These are phyloP conservation scores for Anoncus sp. DNA, from an alignment of 2,888 invertebrate species.

Conservation along the genomic window DNA sequence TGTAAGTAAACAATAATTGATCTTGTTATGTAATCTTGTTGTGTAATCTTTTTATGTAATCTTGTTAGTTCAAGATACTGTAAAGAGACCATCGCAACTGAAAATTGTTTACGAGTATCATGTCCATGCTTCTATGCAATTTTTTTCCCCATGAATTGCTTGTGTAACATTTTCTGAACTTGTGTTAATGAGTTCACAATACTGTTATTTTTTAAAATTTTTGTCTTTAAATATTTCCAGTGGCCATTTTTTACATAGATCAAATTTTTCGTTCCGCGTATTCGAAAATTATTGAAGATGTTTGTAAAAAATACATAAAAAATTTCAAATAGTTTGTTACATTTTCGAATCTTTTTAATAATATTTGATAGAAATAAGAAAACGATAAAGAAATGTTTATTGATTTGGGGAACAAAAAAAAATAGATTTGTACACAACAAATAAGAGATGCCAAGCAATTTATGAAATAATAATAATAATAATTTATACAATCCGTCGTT, in stretches of 20 bases:
- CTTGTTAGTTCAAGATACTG: slow-evolving; percentile 3
- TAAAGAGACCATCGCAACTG: not conserved
- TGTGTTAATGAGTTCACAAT: not conserved
- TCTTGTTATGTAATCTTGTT: too few relatives aligned
- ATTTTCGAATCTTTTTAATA: not conserved
- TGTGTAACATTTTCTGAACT: not conserved
- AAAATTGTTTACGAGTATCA: not conserved
- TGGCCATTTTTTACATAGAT: not conserved
- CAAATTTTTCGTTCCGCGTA: not conserved
- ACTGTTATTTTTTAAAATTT: not conserved
- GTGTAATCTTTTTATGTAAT: not conserved
- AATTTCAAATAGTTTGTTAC: not conserved
- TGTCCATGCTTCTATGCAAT: not conserved
- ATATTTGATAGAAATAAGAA: not conserved
- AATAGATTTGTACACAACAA: not conserved
- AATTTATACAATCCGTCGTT: too few relatives aligned
- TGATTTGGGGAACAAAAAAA: not conserved
- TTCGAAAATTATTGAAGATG: not conserved
- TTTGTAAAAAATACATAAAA: not conserved
- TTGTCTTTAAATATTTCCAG: not conserved
- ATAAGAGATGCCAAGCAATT: not conserved
- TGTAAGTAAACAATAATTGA: not conserved
- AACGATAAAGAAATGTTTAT: not conserved
- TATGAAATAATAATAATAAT: not conserved
- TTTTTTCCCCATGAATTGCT: not conserved